Conservation (phyloP, 1,140 invertebrate genomes). For the Cydia pomonella region DNA sequence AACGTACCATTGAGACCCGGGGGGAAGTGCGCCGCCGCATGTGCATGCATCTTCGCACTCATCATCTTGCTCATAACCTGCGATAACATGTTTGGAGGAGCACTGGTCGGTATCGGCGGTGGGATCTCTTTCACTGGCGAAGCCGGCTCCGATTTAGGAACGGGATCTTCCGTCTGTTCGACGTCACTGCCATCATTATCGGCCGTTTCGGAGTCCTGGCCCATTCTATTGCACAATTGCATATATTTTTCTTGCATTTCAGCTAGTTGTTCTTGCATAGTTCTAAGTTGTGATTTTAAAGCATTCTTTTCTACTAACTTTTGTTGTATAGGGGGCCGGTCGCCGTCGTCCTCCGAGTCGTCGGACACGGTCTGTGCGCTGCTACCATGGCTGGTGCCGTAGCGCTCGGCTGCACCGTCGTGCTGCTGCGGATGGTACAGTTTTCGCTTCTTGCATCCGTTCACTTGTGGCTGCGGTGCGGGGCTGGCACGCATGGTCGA, state of each 20-base stretch:
- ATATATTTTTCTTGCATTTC: slow-evolving; percentile 95
- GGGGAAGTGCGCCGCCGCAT: slow-evolving; percentile 75
- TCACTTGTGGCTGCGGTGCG: slow-evolving; percentile 87
- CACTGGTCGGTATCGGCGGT: slow-evolving; percentile 75
- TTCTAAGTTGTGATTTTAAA: slow-evolving; percentile 90
- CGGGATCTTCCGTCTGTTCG: slow-evolving; percentile 82
- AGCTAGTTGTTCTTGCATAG: slow-evolving; percentile 93
- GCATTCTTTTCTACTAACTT: slow-evolving; percentile 92
- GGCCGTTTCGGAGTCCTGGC: slow-evolving; percentile 87
- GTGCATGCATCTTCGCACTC: slow-evolving; percentile 83
- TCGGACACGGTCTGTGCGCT: slow-evolving; percentile 82
- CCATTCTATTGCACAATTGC: slow-evolving; percentile 91
- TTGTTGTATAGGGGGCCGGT: slow-evolving; percentile 88
- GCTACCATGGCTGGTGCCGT: slow-evolving; percentile 79
- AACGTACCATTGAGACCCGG: slow-evolving; percentile 81
- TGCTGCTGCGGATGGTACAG: slow-evolving; percentile 98
- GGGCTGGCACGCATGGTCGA: slow-evolving; percentile 94
- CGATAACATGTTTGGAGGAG: slow-evolving; percentile 82
- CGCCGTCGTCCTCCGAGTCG: slow-evolving; percentile 88
- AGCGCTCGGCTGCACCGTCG: slow-evolving; percentile 86
- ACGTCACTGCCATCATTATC: slow-evolving; percentile 88
- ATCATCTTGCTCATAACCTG: slow-evolving; percentile 88
- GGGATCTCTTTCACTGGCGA: slow-evolving; percentile 81
- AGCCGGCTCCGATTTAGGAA: slow-evolving; percentile 81
- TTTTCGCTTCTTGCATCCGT: slow-evolving; percentile 97